These are phyloP conservation scores for Pelobates fuscus DNA, from an alignment of 2,113 vertebrate species.

Conservation along the genomic window DNA sequence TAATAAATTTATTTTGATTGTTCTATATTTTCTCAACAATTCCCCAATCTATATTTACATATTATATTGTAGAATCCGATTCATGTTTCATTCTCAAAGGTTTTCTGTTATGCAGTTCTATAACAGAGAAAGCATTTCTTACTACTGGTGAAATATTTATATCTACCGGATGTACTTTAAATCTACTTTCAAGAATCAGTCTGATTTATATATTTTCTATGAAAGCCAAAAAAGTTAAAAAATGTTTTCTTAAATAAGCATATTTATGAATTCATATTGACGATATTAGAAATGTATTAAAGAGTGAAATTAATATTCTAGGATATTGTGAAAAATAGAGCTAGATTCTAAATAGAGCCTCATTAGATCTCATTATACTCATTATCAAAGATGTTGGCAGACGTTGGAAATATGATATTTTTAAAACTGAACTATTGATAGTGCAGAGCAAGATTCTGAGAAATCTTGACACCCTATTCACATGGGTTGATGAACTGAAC, in stretches of 20 bases:
- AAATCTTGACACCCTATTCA: too few species aligned
- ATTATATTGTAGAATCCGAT: too few species aligned
- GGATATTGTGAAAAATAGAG: neutral
- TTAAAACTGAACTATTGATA: conserved; percentile 29
- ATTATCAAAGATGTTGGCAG: conserved; percentile 15
- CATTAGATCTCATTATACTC: conserved; percentile 13
- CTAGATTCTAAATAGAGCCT: conserved; percentile 18
- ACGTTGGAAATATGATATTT: conserved; percentile 2
- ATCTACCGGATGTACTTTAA: neutral
- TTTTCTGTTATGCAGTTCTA: neutral
- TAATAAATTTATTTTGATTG: too few species aligned
- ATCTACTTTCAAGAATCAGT: neutral
- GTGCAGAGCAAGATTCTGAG: neutral
- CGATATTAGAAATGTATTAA: neutral
- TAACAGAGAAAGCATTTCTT: neutral
- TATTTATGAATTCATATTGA: neutral
- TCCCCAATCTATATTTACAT: too few species aligned
- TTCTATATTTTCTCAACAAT: too few species aligned
- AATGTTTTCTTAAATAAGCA: neutral
- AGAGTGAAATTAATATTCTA: neutral
- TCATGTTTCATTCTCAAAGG: too few species aligned
- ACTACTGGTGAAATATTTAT: neutral
- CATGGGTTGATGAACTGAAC: too few species aligned
- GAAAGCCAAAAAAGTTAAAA: neutral
- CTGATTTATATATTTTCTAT: neutral